Base-by-base conservation (phyloP, 2,797 vertebrate species). In the Hydrolagus colliei region DNA sequence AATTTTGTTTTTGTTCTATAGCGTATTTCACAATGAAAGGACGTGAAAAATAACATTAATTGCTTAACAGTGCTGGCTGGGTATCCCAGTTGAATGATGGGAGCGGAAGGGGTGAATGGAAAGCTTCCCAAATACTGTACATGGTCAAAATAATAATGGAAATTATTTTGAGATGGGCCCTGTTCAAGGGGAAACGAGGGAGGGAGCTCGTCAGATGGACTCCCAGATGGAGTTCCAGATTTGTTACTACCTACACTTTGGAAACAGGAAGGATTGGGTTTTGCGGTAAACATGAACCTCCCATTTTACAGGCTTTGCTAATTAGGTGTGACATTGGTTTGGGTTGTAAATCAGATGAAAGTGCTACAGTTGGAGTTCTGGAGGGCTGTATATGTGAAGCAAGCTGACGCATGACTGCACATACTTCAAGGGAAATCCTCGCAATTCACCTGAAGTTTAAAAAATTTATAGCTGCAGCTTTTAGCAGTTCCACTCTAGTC, bases 301-400 rank as follows among this genome's bases (percentile, higher is more conserved):
- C 32, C 63, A 27, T 84, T 27, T 84, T 41, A 71, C 41, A 20
- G 32, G 27, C 16, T 84, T 84, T 84, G 79, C 79, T 84, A 84
- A 68, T 84, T 84, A 63, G 79, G 65, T 77, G 52, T 77, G 75
- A 77, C 41, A 77, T 77, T 61, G 75, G 75, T 52, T 68, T 84
- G 18, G n/a, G 27, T 18, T 27, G 41, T 71, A 84, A 84, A 84
- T 84, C 79, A 84, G 1, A 84, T 68, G 63, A 41, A 82, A 68
- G 63, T 82, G 79, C 27, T 41, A 82, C 79, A 84, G 79, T 71
- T 68, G 41, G 32, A 63, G 68, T 41, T 68, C 65, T 16, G 18
- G 35, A 18, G 11, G 9, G 22, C 41, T 84, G 27, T 68, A 27
- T 9, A 4, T 4, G 79, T 63, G 22, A 41, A 5, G 65, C 41